Conservation (phyloP, 1,140 invertebrate species). For the Brachionus rubens region DNA sequence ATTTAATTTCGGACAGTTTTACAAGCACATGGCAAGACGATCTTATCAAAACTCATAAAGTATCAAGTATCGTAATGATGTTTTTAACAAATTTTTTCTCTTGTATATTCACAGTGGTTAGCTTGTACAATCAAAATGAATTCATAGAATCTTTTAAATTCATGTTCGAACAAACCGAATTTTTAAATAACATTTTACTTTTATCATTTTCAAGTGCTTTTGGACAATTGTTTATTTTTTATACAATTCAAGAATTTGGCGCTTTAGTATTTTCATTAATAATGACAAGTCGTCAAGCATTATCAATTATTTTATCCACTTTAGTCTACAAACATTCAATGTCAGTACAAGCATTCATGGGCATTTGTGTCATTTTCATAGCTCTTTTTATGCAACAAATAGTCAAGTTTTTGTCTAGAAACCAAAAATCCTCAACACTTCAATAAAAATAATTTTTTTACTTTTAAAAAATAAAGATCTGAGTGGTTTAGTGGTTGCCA, state of each 20-base stretch:
- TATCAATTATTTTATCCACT: conserved; percentile 10
- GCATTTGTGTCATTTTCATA: conserved; percentile 36
- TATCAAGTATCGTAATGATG: conserved; percentile 93
- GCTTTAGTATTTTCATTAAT: conserved; percentile 91
- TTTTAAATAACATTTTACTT: conserved; percentile 75
- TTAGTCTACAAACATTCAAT: conserved; percentile 35
- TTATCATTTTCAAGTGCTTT: conserved; percentile 82
- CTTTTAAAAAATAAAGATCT: no score
- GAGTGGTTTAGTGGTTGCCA: no score
- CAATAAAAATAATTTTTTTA: no score
- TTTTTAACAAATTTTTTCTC: conserved; percentile 93
- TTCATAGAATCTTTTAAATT: conserved; percentile 74
- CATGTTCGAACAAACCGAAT: conserved; percentile 73
- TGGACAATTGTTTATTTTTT: conserved; percentile 94
- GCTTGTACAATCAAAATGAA: conserved; percentile 79
- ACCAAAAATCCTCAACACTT: no score
- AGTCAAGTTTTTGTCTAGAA: no score
- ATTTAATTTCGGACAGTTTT: conserved; percentile 90
- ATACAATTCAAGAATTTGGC: conserved; percentile 89
- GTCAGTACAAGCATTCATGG: neutral
- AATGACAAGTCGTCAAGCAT: conserved; percentile 84
- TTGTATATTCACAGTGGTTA: conserved; percentile 80
- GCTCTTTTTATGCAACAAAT: conserved; percentile 36
- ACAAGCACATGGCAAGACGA: conserved; percentile 96
- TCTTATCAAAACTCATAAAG: conserved; percentile 76